These are phyloP conservation scores for Caenorhabditis uteleia DNA, from an alignment of 2,888 invertebrate species.

Conservation along the genomic window DNA sequence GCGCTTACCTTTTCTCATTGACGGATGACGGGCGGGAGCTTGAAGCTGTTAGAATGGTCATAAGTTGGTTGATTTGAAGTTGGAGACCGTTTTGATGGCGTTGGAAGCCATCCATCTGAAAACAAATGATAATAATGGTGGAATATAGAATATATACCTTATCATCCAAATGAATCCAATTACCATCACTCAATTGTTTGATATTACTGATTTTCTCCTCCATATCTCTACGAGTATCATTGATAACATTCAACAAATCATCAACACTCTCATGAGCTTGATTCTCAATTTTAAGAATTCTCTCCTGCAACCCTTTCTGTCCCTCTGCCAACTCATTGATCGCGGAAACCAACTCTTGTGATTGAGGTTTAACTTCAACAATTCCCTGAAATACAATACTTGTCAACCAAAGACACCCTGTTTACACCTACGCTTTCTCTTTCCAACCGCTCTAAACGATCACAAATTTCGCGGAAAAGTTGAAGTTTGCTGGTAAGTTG, in stretches of 20 bases:
- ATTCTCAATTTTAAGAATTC: conserved; percentile 10
- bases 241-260: conserved; percentile 35
- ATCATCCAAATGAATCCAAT: conserved; percentile 30
- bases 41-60: conserved; percentile 14
- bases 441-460: no score
- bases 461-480: no score
- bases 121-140: background rate
- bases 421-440: no score
- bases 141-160: conserved; percentile 9
- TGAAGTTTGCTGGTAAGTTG: no score
- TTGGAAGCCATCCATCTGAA: conserved; percentile 30
- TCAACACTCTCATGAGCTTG: conserved; percentile 25
- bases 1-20: background rate
- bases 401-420: no score
- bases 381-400: no score
- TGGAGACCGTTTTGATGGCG: conserved; percentile 23
- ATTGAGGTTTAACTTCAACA: no score
- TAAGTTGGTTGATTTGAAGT: conserved; percentile 24
- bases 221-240: conserved; percentile 34
- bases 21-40: conserved; percentile 1
- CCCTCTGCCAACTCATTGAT: conserved; percentile 16
- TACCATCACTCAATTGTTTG: conserved; percentile 30
- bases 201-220: conserved; percentile 37
- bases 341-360: conserved; percentile 19
- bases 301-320: conserved; percentile 9